Evolutionary conservation across 2,113 vertebrate genomes (phyloP).

Genomic region (Oryzias melastigma): DNA sequence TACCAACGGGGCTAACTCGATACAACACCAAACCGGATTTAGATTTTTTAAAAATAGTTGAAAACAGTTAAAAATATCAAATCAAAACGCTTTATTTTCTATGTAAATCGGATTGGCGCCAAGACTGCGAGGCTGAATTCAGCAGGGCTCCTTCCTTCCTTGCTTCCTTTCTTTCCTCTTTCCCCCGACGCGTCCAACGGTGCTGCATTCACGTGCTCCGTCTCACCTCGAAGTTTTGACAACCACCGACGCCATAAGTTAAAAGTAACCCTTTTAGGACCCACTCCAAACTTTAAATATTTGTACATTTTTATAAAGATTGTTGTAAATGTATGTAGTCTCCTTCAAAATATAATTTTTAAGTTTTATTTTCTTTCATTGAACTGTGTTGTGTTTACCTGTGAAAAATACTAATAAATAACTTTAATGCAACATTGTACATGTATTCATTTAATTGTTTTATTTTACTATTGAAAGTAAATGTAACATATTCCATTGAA

Average conservation of each 20-base stretch:
- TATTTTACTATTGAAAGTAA: too few relatives aligned
- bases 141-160: slow-evolving; percentile 42
- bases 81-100: slow-evolving; percentile 18
- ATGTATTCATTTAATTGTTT: too few relatives aligned
- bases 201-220: slow-evolving; percentile 51
- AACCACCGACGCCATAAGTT: neutral
- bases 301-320: too few relatives aligned
- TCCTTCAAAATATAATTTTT: too few relatives aligned
- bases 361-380: too few relatives aligned
- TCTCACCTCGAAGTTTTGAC: slow-evolving; percentile 17
- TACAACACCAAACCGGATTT: slow-evolving; percentile 6
- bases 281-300: too few relatives aligned
- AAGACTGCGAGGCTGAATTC: slow-evolving; percentile 48
- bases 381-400: too few relatives aligned
- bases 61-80: slow-evolving; percentile 11
- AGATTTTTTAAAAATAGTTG: neutral
- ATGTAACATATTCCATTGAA: too few relatives aligned
- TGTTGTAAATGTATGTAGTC: too few relatives aligned
- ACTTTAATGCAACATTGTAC: too few relatives aligned
- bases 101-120: slow-evolving; percentile 59
- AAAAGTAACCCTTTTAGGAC: neutral
- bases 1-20: slow-evolving; percentile 52
- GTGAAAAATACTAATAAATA: too few relatives aligned
- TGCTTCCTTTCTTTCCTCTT: slow-evolving; percentile 41
- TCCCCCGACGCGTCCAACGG: slow-evolving; percentile 34